These are phyloP conservation scores for Molorchus minor DNA, from an alignment of 2,888 invertebrate genomes.

Conservation along the genomic window DNA sequence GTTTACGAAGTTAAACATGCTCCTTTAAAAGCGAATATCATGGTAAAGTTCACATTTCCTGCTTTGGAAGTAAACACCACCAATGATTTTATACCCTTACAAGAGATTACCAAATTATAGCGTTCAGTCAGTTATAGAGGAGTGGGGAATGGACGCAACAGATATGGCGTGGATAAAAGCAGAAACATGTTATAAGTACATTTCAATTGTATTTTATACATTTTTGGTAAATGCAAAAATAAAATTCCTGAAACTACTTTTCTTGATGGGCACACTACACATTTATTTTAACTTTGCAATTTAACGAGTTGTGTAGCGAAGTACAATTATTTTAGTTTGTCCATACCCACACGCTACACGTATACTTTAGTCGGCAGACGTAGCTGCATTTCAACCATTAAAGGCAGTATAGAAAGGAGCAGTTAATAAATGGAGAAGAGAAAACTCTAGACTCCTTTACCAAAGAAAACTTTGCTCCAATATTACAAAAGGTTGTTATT, in stretches of 20 bases:
- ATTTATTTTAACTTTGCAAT: not conserved
- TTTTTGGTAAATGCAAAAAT: not conserved
- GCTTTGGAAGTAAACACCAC: no score
- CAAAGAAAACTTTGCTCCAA: conserved; percentile 1
- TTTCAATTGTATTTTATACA: not conserved
- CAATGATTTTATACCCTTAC: not conserved
- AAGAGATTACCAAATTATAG: not conserved
- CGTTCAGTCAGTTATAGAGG: not conserved
- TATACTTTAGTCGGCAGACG: conserved; percentile 2
- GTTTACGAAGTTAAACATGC: no score
- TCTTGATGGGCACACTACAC: not conserved
- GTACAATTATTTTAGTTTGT: not conserved
- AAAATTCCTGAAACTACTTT: not conserved
- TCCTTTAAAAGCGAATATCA: no score
- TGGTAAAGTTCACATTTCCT: no score
- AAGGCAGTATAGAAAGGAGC: conserved; percentile 1
- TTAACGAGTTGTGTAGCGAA: not conserved
- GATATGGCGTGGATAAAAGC: not conserved
- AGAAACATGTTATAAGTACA: not conserved
- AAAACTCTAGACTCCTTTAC: not conserved
- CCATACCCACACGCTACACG: conserved; percentile 5
- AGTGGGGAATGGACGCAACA: not conserved
- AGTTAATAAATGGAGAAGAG: not conserved
- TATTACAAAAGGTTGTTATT: not conserved
- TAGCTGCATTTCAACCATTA: conserved; percentile 1